Conservation (phyloP, 2,888 invertebrate genomes). For the Toxonevra muliebris region DNA sequence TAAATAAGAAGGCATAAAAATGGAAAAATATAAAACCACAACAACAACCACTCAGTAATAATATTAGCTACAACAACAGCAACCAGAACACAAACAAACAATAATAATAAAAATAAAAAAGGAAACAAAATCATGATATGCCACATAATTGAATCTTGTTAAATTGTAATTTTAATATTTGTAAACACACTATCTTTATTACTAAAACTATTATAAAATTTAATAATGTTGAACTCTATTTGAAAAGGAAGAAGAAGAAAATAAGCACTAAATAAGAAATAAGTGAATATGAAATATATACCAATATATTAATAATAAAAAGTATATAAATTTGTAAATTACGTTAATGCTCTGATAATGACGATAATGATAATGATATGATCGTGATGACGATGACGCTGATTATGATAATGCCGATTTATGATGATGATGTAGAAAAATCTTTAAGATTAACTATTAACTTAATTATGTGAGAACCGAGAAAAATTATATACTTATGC, state of each 20-base stretch:
- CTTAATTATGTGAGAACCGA: too few relatives aligned
- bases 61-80: not conserved
- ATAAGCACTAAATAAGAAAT: too few relatives aligned
- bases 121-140: too few relatives aligned
- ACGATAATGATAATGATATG: not conserved
- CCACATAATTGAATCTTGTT: constrained; percentile 14
- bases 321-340: constrained; percentile 5
- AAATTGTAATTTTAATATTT: constrained; percentile 23
- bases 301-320: not conserved
- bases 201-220: constrained; percentile 16
- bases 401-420: not conserved
- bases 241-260: too few relatives aligned
- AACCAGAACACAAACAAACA: not conserved
- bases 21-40: not conserved
- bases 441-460: not conserved
- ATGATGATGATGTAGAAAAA: not conserved
- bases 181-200: constrained; percentile 14
- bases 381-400: not conserved
- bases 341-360: not conserved
- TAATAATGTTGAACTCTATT: constrained; percentile 5
- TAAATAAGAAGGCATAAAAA: constrained; percentile 7
- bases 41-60: not conserved
- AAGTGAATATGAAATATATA: not conserved
- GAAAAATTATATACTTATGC: constrained; percentile 8
- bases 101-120: constrained; percentile 2